Evolutionary conservation across 2,888 invertebrate genomes (phyloP).

Genomic region (Asteroscopus sphinx): DNA sequence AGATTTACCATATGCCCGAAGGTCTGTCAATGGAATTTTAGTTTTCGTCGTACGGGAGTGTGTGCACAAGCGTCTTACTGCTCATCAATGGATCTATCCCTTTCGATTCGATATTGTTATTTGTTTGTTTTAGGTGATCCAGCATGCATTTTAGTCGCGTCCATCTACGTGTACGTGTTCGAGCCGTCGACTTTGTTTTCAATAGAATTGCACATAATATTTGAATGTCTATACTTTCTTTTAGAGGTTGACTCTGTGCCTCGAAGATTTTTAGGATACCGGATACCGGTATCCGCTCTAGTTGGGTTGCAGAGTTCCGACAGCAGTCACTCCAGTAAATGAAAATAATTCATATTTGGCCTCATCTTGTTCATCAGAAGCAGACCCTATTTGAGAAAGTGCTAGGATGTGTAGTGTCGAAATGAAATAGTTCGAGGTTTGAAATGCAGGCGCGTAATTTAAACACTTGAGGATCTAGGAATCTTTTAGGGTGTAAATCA

Average conservation of each 20-base stretch:
- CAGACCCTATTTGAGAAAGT: constrained; percentile 8
- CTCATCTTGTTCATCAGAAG: constrained; percentile 7
- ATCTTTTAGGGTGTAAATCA: not conserved
- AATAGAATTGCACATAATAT: not conserved
- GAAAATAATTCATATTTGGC: constrained; percentile 12
- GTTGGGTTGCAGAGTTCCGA: constrained; percentile 8
- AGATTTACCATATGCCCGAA: too few species aligned
- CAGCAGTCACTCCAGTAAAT: constrained; percentile 4
- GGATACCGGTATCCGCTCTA: not conserved
- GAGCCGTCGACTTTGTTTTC: constrained; percentile 2
- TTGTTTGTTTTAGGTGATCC: too few species aligned
- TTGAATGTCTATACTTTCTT: constrained; percentile 6
- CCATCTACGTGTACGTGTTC: too few species aligned
- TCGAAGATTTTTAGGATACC: constrained; percentile 19
- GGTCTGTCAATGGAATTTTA: too few species aligned
- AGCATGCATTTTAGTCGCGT: too few species aligned
- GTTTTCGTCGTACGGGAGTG: too few species aligned
- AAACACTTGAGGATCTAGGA: not conserved
- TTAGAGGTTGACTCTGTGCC: constrained; percentile 9
- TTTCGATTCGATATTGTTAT: too few species aligned
- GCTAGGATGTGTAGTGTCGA: not conserved
- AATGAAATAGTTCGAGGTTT: constrained; percentile 3
- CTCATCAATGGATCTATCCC: too few species aligned
- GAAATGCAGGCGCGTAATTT: not conserved
- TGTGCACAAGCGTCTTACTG: too few species aligned